Evolutionary conservation across 2,113 vertebrate species (phyloP).

Genomic region (Dromiciops gliroides): DNA sequence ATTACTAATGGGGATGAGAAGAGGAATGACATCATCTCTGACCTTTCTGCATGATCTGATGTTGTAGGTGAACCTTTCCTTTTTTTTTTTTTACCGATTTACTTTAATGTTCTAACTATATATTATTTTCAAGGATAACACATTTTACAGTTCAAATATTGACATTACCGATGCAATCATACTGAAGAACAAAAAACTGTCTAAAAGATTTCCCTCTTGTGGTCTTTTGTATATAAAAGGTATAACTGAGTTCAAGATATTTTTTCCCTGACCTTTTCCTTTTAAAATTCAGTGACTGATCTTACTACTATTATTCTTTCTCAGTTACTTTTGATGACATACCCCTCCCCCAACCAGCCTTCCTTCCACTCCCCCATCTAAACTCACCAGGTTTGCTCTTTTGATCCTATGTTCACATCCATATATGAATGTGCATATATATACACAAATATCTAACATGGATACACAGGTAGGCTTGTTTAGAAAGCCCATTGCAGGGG

Average conservation of each 20-base stretch:
- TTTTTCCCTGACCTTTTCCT: constrained; percentile 17
- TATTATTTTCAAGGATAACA: constrained; percentile 25
- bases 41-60: background rate
- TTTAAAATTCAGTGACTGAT: background rate
- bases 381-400: background rate
- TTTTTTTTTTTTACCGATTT: too few species aligned
- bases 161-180: constrained; percentile 9
- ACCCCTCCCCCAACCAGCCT: background rate
- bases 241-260: constrained; percentile 52
- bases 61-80: too few species aligned
- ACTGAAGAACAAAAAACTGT: constrained; percentile 8
- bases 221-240: constrained; percentile 59
- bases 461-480: background rate
- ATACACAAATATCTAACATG: background rate
- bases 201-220: constrained; percentile 70
- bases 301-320: background rate
- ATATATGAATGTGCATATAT: background rate
- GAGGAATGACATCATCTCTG: background rate
- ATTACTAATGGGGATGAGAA: background rate
- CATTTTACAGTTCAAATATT: constrained; percentile 45
- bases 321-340: background rate
- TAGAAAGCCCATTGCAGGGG: background rate
- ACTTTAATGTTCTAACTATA: constrained; percentile 27
- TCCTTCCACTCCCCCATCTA: background rate
- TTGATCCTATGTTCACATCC: too few species aligned